phyloP scores from a whole-genome alignment of 2,888 invertebrate genomes.

The Aporophyla nigra region DNA sequence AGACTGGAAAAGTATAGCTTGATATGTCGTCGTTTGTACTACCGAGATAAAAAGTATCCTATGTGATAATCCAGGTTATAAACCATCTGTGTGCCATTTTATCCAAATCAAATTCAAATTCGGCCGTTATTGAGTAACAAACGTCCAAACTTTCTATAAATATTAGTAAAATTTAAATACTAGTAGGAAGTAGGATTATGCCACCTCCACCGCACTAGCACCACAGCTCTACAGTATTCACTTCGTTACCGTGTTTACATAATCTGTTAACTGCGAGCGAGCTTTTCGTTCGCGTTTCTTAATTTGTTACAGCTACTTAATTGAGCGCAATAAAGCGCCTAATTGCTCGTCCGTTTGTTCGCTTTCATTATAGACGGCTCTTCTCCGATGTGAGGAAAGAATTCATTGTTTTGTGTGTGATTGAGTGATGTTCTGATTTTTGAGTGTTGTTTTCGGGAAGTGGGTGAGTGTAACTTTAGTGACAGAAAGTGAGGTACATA shows the following conservation, averaged over 20 bases:
- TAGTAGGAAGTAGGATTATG: no score
- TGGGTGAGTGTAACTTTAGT: no score
- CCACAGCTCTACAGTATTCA: conserved; percentile 47
- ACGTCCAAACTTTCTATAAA: no score
- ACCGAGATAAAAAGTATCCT: no score
- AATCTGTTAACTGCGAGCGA: conserved; percentile 78
- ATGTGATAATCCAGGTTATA: no score
- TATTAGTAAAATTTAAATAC: no score
- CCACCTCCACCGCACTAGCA: conserved; percentile 56
- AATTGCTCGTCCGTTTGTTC: conserved; percentile 65
- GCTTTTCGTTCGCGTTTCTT: conserved; percentile 79
- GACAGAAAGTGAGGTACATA: no score
- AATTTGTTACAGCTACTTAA: conserved; percentile 85
- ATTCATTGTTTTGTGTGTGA: background rate
- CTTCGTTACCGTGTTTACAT: conserved; percentile 87
- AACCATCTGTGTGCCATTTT: no score
- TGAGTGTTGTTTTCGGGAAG: background rate
- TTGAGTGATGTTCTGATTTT: background rate
- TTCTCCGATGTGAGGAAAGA: conserved; percentile 30
- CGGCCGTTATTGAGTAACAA: no score
- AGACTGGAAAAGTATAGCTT: no score
- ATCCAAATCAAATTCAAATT: no score
- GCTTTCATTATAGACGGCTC: conserved; percentile 44
- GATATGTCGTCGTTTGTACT: no score
- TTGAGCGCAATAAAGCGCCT: conserved; percentile 74